phyloP scores from a whole-genome alignment of 2,113 vertebrate genomes.

The Mesoclemmys tuberculata region DNA sequence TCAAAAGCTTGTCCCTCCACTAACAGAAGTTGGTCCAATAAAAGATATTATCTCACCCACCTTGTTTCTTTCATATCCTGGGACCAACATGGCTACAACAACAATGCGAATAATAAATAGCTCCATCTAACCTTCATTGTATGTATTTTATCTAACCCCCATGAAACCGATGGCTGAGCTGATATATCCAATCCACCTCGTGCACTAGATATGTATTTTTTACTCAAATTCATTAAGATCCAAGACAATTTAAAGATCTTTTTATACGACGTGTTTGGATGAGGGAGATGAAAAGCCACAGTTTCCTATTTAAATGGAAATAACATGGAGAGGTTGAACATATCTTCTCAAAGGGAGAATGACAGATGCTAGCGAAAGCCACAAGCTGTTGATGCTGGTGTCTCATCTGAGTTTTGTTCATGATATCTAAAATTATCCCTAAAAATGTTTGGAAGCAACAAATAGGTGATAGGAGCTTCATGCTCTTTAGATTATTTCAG shows the following conservation, averaged over 20 bases:
- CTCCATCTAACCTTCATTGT: not conserved
- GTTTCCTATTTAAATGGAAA: slow-evolving; percentile 47
- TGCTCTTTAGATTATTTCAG: slow-evolving; percentile 37
- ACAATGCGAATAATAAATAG: not conserved
- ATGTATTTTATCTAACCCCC: not conserved
- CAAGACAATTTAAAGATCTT: not conserved
- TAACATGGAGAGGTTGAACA: slow-evolving; percentile 11
- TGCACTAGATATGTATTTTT: not conserved
- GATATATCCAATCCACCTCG: not conserved
- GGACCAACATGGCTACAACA: no score
- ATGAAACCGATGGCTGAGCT: not conserved
- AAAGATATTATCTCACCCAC: no score
- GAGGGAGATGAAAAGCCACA: slow-evolving; percentile 30
- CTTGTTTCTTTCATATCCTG: no score
- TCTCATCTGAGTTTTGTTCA: slow-evolving; percentile 56
- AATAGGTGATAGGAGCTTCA: not conserved
- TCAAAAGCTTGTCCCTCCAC: no score
- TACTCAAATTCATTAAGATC: not conserved
- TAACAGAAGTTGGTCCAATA: no score
- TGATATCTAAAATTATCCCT: slow-evolving; percentile 49
- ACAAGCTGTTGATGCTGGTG: slow-evolving; percentile 53
- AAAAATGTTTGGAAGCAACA: slow-evolving; percentile 50
- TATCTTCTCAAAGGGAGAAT: slow-evolving; percentile 56
- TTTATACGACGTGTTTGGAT: slow-evolving; percentile 19
- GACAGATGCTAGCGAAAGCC: slow-evolving; percentile 55